Conservation (phyloP, 2,797 vertebrate genomes). For the Heteromormyrus szaboi region DNA sequence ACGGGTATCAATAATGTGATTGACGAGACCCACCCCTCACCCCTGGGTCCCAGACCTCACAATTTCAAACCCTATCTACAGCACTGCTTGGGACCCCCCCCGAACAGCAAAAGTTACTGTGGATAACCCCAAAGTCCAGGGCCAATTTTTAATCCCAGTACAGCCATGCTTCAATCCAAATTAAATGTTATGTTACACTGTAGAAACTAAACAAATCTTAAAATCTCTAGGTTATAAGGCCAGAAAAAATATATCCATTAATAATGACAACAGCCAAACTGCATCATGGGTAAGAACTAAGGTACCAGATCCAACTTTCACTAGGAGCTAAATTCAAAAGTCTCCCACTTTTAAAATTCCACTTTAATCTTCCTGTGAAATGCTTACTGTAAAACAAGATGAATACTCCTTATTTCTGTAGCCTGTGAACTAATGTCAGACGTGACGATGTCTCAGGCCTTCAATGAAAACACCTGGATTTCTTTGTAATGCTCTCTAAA, state of each 20-base stretch:
- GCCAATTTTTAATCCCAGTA: background rate
- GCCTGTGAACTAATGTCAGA: background rate
- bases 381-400: background rate
- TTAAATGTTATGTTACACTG: background rate
- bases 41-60: background rate
- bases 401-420: background rate
- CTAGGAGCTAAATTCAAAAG: background rate
- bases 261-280: background rate
- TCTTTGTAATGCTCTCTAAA: background rate
- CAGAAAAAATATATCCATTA: background rate
- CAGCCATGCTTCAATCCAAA: background rate
- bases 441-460: background rate
- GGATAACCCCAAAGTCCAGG: background rate
- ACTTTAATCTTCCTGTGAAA: background rate
- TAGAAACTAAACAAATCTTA: background rate
- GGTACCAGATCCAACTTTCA: background rate
- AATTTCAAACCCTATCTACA: background rate
- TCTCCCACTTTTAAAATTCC: background rate
- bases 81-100: background rate
- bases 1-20: background rate
- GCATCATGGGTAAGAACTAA: background rate
- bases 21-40: no score
- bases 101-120: background rate
- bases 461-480: background rate
- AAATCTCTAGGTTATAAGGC: background rate